A percentile compares a stretch with the other conserved stretches of the same genome.
Conservation (phyloP, 2,888 invertebrate genomes). For the Stomorhina lunata region DNA sequence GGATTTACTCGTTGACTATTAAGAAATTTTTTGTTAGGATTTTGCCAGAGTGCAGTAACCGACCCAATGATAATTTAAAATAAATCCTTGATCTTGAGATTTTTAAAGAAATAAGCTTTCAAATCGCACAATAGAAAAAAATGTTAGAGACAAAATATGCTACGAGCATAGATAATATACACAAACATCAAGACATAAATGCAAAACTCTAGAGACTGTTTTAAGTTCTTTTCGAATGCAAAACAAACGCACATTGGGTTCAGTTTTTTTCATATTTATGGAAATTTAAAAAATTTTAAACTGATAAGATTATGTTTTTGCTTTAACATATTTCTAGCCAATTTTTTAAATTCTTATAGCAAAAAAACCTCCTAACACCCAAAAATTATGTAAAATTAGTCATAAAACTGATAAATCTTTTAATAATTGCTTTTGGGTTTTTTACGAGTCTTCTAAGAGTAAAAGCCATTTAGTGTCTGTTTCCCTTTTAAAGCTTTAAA, state of each 20-base stretch:
- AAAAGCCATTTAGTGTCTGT: background rate
- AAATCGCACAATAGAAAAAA: background rate
- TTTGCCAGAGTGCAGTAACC: constrained; percentile 72
- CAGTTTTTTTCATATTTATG: background rate
- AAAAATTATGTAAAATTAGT: no score
- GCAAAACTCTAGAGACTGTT: background rate
- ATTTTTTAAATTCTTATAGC: constrained; percentile 4
- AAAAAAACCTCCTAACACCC: no score
- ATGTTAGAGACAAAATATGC: background rate
- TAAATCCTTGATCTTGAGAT: constrained; percentile 75
- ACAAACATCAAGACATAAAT: background rate
- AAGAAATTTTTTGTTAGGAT: constrained; percentile 31
- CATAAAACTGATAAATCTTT: constrained; percentile 55
- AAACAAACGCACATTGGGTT: background rate
- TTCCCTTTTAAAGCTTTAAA: background rate
- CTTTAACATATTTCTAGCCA: constrained; percentile 53
- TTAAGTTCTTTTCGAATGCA: background rate
- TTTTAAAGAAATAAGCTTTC: constrained; percentile 24
- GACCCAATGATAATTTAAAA: constrained; percentile 71
- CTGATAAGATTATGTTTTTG: constrained; percentile 54
- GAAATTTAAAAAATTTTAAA: background rate
- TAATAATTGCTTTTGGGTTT: background rate
- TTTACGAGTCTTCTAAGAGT: background rate
- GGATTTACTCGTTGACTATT: constrained; percentile 64
- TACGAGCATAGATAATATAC: constrained; percentile 42